Conservation (phyloP, 1,140 invertebrate species). For the Periplaneta americana region DNA sequence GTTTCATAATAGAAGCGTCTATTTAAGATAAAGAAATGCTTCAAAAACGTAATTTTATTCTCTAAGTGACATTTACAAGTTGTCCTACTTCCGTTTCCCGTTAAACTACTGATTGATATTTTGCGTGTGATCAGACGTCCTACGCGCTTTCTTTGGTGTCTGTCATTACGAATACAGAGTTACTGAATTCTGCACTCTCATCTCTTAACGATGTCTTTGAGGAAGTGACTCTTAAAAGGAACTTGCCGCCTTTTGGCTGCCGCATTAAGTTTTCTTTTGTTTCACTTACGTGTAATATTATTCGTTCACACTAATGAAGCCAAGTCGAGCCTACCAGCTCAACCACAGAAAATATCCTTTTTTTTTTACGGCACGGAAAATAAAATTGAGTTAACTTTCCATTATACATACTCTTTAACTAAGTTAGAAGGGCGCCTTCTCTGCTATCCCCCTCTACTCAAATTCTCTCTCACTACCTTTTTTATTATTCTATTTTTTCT, state of each 20-base stretch:
- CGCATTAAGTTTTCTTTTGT: background rate
- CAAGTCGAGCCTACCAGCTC: background rate
- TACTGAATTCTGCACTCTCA: background rate
- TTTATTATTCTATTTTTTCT: background rate
- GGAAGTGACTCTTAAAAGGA: background rate
- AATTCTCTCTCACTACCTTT: slow-evolving; percentile 1
- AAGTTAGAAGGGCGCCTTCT: background rate
- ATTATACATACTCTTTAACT: slow-evolving; percentile 1
- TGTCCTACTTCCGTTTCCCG: no score
- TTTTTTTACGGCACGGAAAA: background rate
- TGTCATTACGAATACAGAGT: no score
- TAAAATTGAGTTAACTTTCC: slow-evolving; percentile 12
- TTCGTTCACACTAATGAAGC: background rate
- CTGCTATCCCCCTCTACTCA: background rate
- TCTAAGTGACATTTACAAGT: no score
- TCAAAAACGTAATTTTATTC: no score
- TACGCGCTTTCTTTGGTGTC: no score
- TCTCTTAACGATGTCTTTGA: background rate
- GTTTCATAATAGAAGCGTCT: no score
- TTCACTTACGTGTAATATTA: background rate
- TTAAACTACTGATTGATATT: no score
- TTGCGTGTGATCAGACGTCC: no score
- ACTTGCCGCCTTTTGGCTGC: background rate
- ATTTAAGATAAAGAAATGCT: no score
- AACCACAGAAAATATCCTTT: background rate